A percentile compares a stretch with the other conserved stretches of the same genome.
These are phyloP conservation scores for Ennomos quercinarius DNA, from an alignment of 2,888 invertebrate genomes.

Conservation along the genomic window DNA sequence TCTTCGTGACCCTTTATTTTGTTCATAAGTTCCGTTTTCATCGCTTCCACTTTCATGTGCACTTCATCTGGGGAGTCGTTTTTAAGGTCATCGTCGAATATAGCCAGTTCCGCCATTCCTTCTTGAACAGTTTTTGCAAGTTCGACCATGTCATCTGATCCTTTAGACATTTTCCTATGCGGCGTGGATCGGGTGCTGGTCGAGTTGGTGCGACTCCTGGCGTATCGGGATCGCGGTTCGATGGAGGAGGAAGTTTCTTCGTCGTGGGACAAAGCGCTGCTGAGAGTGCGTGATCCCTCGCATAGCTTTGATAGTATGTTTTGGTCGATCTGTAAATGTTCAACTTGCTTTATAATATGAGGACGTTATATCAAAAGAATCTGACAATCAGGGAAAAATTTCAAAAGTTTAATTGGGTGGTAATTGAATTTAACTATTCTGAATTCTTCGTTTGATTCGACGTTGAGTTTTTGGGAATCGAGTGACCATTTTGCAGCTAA, in stretches of 20 bases:
- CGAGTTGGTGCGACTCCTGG: slow-evolving; percentile 63
- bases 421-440: too few relatives aligned
- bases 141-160: slow-evolving; percentile 75
- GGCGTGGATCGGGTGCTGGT: slow-evolving; percentile 65
- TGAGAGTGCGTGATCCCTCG: slow-evolving; percentile 70
- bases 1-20: slow-evolving; percentile 71
- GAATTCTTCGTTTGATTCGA: too few relatives aligned
- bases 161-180: slow-evolving; percentile 54
- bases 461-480: too few relatives aligned
- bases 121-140: slow-evolving; percentile 85
- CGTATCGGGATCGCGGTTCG: slow-evolving; percentile 68
- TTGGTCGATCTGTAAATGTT: slow-evolving; percentile 64
- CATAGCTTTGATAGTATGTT: slow-evolving; percentile 66
- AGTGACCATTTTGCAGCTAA: too few relatives aligned
- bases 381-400: too few relatives aligned
- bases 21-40: slow-evolving; percentile 72
- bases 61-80: slow-evolving; percentile 60
- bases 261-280: slow-evolving; percentile 72
- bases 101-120: slow-evolving; percentile 80
- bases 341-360: not conserved
- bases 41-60: slow-evolving; percentile 68
- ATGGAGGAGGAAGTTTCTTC: slow-evolving; percentile 71
- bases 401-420: too few relatives aligned
- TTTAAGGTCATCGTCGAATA: slow-evolving; percentile 65
- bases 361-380: too few relatives aligned